Percentiles rank a stretch among this genome's conserved stretches.
phyloP scores from a whole-genome alignment of 2,888 invertebrate species.

The Anoncus sp. region DNA sequence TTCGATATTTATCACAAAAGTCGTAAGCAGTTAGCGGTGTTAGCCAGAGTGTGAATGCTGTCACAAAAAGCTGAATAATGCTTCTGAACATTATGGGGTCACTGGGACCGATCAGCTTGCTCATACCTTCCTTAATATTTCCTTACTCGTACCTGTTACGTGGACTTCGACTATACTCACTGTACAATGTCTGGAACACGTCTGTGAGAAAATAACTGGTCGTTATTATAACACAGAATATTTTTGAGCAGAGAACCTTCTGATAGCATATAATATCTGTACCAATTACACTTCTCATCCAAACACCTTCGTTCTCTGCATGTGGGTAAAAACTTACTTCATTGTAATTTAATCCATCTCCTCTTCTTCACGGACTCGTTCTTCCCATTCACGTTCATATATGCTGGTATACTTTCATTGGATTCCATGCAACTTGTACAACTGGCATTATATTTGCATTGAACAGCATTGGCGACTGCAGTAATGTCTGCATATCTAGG shows the following conservation, averaged over 20 bases:
- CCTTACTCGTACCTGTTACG: neutral
- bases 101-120: neutral
- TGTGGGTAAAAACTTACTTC: constrained; percentile 27
- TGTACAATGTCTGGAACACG: constrained; percentile 17
- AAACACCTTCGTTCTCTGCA: constrained; percentile 43
- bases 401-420: constrained; percentile 27
- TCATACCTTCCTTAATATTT: neutral
- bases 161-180: constrained; percentile 5
- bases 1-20: no score
- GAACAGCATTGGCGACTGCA: constrained; percentile 3
- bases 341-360: constrained; percentile 34
- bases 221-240: constrained; percentile 26
- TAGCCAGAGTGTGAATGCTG: no score
- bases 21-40: no score
- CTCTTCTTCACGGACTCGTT: constrained; percentile 26
- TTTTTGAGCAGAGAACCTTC: constrained; percentile 5
- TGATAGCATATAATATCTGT: constrained; percentile 38
- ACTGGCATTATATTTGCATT: neutral
- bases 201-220: constrained; percentile 24
- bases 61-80: no score
- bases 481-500: neutral
- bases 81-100: neutral
- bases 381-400: neutral
- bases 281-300: constrained; percentile 57
- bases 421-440: neutral